These are phyloP conservation scores for Protobothrops flavoviridis DNA, from an alignment of 2,113 vertebrate species.

Conservation along the genomic window DNA sequence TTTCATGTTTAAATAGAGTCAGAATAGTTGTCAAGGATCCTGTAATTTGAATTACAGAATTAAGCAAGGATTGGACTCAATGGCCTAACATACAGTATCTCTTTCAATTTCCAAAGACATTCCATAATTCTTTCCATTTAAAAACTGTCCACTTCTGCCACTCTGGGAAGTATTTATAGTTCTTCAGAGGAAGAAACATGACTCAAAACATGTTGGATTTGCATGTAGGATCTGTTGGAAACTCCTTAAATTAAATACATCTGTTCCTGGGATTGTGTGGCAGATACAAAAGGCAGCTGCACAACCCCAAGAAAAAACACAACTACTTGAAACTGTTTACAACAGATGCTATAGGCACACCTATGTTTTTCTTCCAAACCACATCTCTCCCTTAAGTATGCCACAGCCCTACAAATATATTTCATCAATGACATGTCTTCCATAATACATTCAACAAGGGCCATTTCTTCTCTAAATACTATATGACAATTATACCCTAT, in stretches of 20 bases:
- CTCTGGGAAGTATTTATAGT: not conserved
- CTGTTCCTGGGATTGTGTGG: not conserved
- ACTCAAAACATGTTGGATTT: not conserved
- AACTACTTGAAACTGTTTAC: not conserved
- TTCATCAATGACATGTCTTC: not conserved
- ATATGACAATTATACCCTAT: not conserved
- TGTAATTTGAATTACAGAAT: not conserved
- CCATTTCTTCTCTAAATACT: not conserved
- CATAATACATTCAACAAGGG: not conserved
- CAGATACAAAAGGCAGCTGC: not conserved
- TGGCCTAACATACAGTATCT: not conserved
- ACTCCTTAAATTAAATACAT: not conserved
- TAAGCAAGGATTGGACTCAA: not conserved
- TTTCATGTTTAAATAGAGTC: not conserved
- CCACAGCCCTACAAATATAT: not conserved
- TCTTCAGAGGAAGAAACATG: not conserved
- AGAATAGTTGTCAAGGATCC: not conserved
- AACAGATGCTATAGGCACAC: not conserved
- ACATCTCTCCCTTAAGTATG: not conserved
- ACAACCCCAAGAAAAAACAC: not conserved
- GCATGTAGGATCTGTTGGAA: not conserved
- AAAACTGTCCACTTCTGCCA: not conserved
- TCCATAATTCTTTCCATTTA: not conserved
- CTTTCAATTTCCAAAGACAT: not conserved
- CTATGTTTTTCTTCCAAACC: not conserved